These are phyloP conservation scores for Drosophila atripex DNA, from an alignment of 2,888 invertebrate genomes.

Conservation along the genomic window DNA sequence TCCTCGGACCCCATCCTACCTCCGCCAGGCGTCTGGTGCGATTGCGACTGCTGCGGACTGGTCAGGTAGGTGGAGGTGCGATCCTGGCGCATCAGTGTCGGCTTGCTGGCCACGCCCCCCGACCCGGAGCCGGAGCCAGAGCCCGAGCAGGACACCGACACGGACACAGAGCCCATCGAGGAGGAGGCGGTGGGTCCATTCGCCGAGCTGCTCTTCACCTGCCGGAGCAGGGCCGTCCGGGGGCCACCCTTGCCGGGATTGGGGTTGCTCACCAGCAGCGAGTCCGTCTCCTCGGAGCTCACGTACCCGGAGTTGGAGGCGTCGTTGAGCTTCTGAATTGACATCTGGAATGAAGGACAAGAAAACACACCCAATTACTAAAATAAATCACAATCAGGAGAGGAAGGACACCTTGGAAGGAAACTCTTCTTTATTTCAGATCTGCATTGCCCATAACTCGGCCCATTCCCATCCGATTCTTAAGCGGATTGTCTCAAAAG, in stretches of 20 bases:
- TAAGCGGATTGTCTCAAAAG: too few species aligned
- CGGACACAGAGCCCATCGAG: constrained; percentile 72
- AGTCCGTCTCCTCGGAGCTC: constrained; percentile 92
- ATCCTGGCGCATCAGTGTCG: constrained; percentile 93
- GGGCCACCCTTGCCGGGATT: constrained; percentile 78
- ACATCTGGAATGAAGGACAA: constrained; percentile 77
- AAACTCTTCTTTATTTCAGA: too few species aligned
- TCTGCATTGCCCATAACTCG: too few species aligned
- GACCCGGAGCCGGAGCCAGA: constrained; percentile 21
- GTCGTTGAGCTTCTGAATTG: constrained; percentile 85
- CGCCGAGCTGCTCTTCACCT: constrained; percentile 81
- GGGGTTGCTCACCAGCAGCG: constrained; percentile 87
- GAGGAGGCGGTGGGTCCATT: constrained; percentile 80
- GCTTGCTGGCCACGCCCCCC: constrained; percentile 85
- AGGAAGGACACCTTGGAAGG: too few species aligned
- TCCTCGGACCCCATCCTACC: constrained; percentile 90
- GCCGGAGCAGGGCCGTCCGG: constrained; percentile 76
- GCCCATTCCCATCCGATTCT: too few species aligned
- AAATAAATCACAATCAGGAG: neutral
- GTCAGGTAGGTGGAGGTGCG: constrained; percentile 91
- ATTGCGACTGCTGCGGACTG: constrained; percentile 88
- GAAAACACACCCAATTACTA: neutral
- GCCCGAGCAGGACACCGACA: constrained; percentile 8
- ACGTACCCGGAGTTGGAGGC: constrained; percentile 88
- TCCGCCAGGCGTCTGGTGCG: constrained; percentile 82